Conservation (phyloP, 64 coral and sea anemone species). For the Acropora yongei region DNA sequence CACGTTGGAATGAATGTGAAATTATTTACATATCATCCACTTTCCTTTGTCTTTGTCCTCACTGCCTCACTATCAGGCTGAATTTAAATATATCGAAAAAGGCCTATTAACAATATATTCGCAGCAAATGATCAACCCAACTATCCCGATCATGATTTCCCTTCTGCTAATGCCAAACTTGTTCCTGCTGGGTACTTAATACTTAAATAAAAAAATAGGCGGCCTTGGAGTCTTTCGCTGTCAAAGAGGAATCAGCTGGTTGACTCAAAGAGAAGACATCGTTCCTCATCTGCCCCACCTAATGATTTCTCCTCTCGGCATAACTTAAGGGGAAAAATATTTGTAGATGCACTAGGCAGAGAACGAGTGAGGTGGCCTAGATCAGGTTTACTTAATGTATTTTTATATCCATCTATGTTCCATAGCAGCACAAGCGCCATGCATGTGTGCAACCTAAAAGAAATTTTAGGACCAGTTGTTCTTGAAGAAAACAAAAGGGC, state of each 20-base stretch:
- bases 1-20: background rate
- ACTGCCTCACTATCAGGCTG: too few relatives aligned
- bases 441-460: background rate
- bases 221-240: background rate
- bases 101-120: background rate
- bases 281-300: background rate
- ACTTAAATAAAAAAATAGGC: background rate
- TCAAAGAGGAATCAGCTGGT: background rate
- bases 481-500: background rate
- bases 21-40: background rate
- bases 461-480: background rate
- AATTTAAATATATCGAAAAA: too few relatives aligned
- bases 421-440: background rate
- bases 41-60: background rate
- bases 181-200: conserved; percentile 3
- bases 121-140: background rate
- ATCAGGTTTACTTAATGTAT: background rate
- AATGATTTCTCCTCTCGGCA: background rate
- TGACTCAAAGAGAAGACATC: background rate
- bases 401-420: background rate
- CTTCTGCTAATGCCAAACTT: conserved; percentile 3
- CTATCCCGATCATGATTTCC: conserved; percentile 7
- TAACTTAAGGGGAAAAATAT: background rate
- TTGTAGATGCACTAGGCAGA: background rate
- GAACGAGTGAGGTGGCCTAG: conserved; percentile 1